Percentiles rank a stretch among this genome's conserved stretches.
These are phyloP conservation scores for Epizoanthus scotinus DNA, from an alignment of 92 coral and sea anemone genomes.

Conservation along the genomic window DNA sequence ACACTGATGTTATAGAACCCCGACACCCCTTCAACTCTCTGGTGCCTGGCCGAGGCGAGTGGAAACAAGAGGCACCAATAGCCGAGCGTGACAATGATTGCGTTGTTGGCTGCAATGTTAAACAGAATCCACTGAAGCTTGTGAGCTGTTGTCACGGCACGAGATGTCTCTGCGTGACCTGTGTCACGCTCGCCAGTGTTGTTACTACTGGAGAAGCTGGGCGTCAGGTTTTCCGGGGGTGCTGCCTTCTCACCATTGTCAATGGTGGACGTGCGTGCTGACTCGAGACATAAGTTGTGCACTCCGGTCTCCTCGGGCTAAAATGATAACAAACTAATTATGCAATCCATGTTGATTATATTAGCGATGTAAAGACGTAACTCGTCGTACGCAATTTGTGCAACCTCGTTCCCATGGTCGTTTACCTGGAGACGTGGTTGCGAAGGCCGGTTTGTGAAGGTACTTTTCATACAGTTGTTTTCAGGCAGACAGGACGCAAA, in stretches of 20 bases:
- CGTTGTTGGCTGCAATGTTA: constrained; percentile 54
- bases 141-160: constrained; percentile 20
- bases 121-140: constrained; percentile 50
- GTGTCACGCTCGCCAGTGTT: not conserved
- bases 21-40: constrained; percentile 12
- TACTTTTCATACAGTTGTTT: no score
- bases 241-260: not conserved
- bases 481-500: no score
- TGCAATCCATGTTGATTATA: no score
- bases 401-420: no score
- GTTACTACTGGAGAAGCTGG: not conserved
- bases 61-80: constrained; percentile 56
- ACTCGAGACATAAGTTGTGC: not conserved
- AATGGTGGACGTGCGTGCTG: not conserved
- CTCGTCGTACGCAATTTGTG: no score
- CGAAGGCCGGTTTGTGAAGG: no score
- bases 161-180: not conserved
- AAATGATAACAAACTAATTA: no score
- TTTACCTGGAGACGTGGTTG: no score
- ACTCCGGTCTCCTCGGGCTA: not conserved
- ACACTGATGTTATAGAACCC: constrained; percentile 49
- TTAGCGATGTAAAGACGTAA: no score
- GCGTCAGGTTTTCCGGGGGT: not conserved
- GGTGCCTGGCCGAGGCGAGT: not conserved
- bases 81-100: constrained; percentile 56